These are phyloP conservation scores for Caranx ignobilis DNA, from an alignment of 2,113 vertebrate species.

Conservation along the genomic window DNA sequence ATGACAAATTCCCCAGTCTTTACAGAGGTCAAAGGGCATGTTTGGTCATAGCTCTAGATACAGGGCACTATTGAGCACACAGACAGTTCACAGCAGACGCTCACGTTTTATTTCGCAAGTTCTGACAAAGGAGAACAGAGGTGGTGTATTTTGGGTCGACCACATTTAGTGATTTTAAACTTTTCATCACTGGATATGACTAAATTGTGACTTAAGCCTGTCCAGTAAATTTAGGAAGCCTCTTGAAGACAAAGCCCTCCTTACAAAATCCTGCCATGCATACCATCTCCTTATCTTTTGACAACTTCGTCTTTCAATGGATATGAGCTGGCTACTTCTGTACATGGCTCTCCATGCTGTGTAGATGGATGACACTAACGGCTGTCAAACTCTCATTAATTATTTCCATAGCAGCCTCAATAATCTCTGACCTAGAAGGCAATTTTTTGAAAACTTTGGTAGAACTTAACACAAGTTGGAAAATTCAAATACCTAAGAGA, in stretches of 20 bases:
- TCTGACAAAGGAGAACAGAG: not conserved
- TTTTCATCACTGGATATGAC: not conserved
- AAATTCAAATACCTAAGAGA: not conserved
- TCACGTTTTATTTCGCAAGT: slow-evolving; percentile 23
- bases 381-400: slow-evolving; percentile 1
- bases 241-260: not conserved
- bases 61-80: slow-evolving; percentile 47
- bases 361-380: slow-evolving; percentile 5
- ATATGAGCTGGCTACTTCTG: slow-evolving; percentile 7
- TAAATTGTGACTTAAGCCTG: not conserved
- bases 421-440: slow-evolving; percentile 10
- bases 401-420: slow-evolving; percentile 14
- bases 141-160: not conserved
- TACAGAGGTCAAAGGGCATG: slow-evolving; percentile 59
- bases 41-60: slow-evolving; percentile 44
- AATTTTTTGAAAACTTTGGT: not conserved
- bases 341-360: not conserved
- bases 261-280: not conserved
- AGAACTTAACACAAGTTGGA: not conserved
- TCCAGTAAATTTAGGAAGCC: not conserved
- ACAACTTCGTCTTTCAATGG: not conserved
- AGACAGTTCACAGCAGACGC: slow-evolving; percentile 27
- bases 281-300: not conserved
- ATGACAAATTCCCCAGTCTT: slow-evolving; percentile 43
- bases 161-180: not conserved